Evolutionary conservation across 2,888 invertebrate genomes (phyloP), one percentile per base, ranked within the genome.

Genomic region (Pollenia labialis): DNA sequence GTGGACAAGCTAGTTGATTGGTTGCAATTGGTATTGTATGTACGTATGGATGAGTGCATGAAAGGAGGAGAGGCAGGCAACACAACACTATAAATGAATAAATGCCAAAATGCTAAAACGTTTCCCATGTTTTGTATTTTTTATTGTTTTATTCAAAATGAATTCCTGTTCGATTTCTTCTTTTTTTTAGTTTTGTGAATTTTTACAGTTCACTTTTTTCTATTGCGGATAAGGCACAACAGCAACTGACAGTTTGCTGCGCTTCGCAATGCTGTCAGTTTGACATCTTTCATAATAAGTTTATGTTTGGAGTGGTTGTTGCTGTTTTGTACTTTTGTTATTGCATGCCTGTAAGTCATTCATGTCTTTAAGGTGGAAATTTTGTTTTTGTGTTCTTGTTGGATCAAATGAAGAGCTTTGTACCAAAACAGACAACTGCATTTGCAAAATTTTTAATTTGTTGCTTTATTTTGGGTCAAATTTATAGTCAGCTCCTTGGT

Each of bases 381-480:
- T 79, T 85, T 74, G 69, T 81, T 66, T 66, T 76, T 71, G 79
- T 50, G 32, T 74, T 74, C 40, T 52, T 60, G 68, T 46, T 68
- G 50, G 23, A 46, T 75, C 16, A 69, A 83, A 82, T 85, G 83
- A 85, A 81, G 68, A 84, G 85, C 76, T 87, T 79, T 83, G 87
- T 88, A 84, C 66, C 79, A 77, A 80, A 71, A 87, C 83, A 84
- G 84, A 85, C 79, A 85, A 87, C 85, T 85, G 68, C 82, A 85
- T 46, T 79, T 79, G 66, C 42, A 68, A 68, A 16, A 32, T 18
- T 76, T 85, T 80, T 54, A 80, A 76, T 71, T 64, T 71, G 48
- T 76, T 54, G 68, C 56, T 76, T 71, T 71, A 58, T 69, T 75
- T 82, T 80, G n/a, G 18, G 40, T 68, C 11, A 40, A 40, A 50